Conservation (phyloP, 2,113 vertebrate species). For the Zeus faber region DNA sequence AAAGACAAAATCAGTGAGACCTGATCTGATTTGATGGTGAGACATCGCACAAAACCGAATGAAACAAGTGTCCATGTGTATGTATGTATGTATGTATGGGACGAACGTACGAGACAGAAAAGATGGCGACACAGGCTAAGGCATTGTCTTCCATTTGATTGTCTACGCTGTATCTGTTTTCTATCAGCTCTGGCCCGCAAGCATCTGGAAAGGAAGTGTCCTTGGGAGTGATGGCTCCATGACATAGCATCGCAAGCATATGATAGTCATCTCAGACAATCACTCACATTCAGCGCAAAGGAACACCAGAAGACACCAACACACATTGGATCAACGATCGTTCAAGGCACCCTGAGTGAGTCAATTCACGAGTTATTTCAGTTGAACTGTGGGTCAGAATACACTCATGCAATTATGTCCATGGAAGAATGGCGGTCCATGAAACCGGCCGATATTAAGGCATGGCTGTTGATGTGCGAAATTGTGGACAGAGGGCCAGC, state of each 20-base stretch:
- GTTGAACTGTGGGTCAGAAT: no score
- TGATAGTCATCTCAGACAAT: constrained; percentile 14
- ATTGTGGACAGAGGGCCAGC: constrained; percentile 7
- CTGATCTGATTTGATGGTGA: no score
- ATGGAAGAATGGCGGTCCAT: no score
- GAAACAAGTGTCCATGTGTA: no score
- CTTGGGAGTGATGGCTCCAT: constrained; percentile 31
- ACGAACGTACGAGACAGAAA: background rate
- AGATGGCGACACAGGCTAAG: constrained; percentile 12
- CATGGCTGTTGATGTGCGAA: constrained; percentile 7
- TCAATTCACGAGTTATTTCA: no score
- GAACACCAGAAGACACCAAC: background rate
- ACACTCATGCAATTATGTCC: no score
- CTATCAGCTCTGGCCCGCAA: constrained; percentile 22
- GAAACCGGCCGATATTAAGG: no score
- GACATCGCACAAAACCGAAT: no score
- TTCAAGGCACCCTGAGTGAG: no score
- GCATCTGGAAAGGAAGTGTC: constrained; percentile 47
- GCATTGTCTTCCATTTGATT: constrained; percentile 28
- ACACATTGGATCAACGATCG: no score
- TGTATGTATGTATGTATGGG: no score
- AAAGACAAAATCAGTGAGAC: no score
- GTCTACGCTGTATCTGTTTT: constrained; percentile 36
- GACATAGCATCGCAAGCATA: constrained; percentile 31
- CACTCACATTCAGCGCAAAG: background rate